Conservation (phyloP, 2,113 vertebrate species). For the Hirundichthys speculiger region DNA sequence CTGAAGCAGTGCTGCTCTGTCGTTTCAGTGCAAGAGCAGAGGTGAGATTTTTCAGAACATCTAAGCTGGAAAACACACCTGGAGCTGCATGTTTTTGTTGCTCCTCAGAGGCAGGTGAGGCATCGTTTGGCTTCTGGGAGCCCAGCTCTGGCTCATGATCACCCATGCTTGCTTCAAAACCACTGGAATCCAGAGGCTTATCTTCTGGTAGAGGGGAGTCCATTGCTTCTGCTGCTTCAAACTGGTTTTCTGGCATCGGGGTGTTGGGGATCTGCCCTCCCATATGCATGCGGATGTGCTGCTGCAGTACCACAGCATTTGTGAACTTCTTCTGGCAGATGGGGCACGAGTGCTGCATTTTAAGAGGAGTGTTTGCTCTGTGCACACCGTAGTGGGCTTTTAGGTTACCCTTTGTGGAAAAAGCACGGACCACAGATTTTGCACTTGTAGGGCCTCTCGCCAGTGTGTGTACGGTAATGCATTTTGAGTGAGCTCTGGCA, state of each 20-base stretch:
- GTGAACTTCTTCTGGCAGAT: conserved; percentile 99
- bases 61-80: conserved; percentile 77
- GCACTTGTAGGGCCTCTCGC: conserved; percentile 95
- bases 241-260: conserved; percentile 83
- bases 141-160: conserved; percentile 81
- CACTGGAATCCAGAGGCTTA: conserved; percentile 62
- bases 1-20: conserved; percentile 88
- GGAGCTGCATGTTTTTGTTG: conserved; percentile 65
- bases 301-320: conserved; percentile 94
- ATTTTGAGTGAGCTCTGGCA: conserved; percentile 98
- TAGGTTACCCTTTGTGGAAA: conserved; percentile 97
- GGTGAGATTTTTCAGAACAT: conserved; percentile 82
- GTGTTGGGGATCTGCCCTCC: conserved; percentile 97
- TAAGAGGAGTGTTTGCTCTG: conserved; percentile 86
- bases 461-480: conserved; percentile 98
- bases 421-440: conserved; percentile 95
- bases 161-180: conserved; percentile 77
- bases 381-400: conserved; percentile 97
- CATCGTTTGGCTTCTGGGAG: conserved; percentile 68
- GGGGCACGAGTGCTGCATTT: conserved; percentile 96
- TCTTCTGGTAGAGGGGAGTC: conserved; percentile 74
- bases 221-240: conserved; percentile 75
- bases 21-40: conserved; percentile 84
- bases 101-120: conserved; percentile 58
- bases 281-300: conserved; percentile 99